Evolutionary conservation across 2,797 vertebrate genomes (phyloP).

Genomic region (Rhynchonycteris naso): DNA sequence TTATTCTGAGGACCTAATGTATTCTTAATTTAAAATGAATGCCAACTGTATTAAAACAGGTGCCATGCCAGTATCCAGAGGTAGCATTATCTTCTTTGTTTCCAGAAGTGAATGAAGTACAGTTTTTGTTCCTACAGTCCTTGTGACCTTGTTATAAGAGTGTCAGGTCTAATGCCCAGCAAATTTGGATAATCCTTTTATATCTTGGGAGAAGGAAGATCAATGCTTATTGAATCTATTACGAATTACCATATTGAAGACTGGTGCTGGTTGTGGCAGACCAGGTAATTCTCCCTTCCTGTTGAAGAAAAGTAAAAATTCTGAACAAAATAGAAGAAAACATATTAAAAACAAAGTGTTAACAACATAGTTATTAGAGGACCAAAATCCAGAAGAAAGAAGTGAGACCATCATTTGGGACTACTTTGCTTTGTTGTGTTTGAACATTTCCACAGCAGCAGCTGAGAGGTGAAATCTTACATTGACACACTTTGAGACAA

Average conservation of each 20-base stretch:
- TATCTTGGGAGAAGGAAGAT: not conserved
- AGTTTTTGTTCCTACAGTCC: not conserved
- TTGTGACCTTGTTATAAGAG: not conserved
- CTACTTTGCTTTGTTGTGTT: not conserved
- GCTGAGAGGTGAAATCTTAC: not conserved
- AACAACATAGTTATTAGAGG: not conserved
- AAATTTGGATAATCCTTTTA: not conserved
- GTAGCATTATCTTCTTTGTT: conserved; percentile 11
- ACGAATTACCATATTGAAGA: not conserved
- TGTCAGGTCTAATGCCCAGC: not conserved
- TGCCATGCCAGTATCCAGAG: not conserved
- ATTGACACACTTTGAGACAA: not conserved
- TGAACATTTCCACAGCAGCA: not conserved
- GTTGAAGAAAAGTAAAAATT: not conserved
- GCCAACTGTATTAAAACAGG: conserved; percentile 20
- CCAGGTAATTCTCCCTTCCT: not conserved
- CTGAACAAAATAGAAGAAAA: not conserved
- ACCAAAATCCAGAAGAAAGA: not conserved
- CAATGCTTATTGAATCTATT: not conserved
- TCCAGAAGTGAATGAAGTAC: conserved; percentile 20
- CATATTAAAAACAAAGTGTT: not conserved
- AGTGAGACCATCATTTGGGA: not conserved
- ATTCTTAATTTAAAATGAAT: conserved; percentile 63
- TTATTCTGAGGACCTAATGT: conserved; percentile 49
- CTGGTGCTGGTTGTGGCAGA: not conserved